Evolutionary conservation across 92 coral and sea anemone genomes (phyloP).

Genomic region (Virgularia gustaviana): DNA sequence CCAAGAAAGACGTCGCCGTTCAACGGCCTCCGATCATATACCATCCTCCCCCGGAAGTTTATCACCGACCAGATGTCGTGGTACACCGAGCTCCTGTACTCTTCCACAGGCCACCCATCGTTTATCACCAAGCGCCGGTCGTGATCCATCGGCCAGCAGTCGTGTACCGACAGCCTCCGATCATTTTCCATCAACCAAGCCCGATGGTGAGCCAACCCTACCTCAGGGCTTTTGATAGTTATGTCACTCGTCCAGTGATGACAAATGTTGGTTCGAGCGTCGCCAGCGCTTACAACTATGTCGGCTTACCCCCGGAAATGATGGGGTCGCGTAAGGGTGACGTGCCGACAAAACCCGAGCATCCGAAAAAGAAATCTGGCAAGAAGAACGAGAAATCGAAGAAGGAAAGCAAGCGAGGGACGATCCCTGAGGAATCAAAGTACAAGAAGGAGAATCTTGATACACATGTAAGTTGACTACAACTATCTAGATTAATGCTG

Average conservation of each 20-base stretch:
- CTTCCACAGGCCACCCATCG: constrained; percentile 92
- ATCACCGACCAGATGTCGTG: constrained; percentile 95
- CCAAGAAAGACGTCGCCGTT: constrained; percentile 90
- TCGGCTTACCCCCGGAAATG: constrained; percentile 63
- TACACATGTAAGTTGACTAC: too few species aligned
- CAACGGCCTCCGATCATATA: constrained; percentile 97
- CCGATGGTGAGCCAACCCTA: constrained; percentile 94
- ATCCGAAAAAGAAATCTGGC: constrained; percentile 23
- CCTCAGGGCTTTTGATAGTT: constrained; percentile 30
- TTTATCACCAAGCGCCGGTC: constrained; percentile 98
- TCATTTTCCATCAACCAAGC: constrained; percentile 94
- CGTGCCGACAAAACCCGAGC: constrained; percentile 21
- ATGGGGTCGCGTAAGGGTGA: constrained; percentile 46
- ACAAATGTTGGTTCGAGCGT: constrained; percentile 65
- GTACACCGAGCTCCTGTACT: constrained; percentile 99
- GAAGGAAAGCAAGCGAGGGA: constrained; percentile 14
- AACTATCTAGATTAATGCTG: too few species aligned
- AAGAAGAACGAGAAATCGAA: constrained; percentile 7
- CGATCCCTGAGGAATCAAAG: constrained; percentile 44
- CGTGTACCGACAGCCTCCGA: constrained; percentile 97
- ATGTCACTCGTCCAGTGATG: constrained; percentile 63
- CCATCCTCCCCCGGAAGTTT: constrained; percentile 98
- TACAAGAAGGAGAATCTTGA: too few species aligned
- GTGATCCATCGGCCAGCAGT: constrained; percentile 98
- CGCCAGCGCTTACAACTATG: constrained; percentile 65